phyloP scores from a whole-genome alignment of 2,113 vertebrate genomes.

The Calonectris borealis region DNA sequence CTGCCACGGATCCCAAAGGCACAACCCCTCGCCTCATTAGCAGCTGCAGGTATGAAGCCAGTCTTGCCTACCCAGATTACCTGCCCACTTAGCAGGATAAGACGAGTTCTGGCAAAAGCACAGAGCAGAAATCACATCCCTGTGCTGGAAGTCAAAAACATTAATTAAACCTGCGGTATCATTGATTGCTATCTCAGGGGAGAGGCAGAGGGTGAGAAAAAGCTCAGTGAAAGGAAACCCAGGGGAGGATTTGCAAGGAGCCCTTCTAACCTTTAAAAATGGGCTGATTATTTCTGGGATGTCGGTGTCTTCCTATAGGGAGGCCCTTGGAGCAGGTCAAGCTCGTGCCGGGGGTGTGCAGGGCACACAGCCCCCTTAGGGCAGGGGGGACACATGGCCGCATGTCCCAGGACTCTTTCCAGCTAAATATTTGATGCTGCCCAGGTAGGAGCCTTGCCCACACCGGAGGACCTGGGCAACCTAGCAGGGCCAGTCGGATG shows the following conservation, averaged over 20 bases:
- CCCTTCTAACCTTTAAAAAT: background rate
- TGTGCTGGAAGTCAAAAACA: conserved; percentile 47
- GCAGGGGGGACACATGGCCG: fast-evolving
- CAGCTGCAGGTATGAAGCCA: conserved; percentile 16
- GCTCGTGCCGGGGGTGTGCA: background rate
- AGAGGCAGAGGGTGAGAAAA: conserved; percentile 55
- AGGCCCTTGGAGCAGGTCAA: background rate
- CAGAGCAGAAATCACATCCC: conserved; percentile 32
- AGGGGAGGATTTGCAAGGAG: background rate
- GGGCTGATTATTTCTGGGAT: background rate
- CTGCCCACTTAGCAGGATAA: conserved; percentile 2
- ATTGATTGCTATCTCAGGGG: conserved; percentile 41
- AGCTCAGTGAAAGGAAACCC: background rate
- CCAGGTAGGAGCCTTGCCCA: background rate
- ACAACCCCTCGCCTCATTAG: background rate
- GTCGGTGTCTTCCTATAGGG: fast-evolving
- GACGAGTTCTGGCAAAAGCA: conserved; percentile 21
- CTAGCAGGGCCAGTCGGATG: background rate
- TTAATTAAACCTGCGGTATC: conserved; percentile 53
- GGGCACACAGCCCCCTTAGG: background rate
- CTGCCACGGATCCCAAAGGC: background rate
- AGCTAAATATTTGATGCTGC: background rate
- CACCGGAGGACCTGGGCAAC: no score
- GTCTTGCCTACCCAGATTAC: conserved; percentile 4
- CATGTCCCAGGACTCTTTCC: background rate